Percentiles rank a stretch among this genome's conserved stretches.
Evolutionary conservation across 2,113 vertebrate genomes (phyloP).

Genomic region (Indicator indicator): DNA sequence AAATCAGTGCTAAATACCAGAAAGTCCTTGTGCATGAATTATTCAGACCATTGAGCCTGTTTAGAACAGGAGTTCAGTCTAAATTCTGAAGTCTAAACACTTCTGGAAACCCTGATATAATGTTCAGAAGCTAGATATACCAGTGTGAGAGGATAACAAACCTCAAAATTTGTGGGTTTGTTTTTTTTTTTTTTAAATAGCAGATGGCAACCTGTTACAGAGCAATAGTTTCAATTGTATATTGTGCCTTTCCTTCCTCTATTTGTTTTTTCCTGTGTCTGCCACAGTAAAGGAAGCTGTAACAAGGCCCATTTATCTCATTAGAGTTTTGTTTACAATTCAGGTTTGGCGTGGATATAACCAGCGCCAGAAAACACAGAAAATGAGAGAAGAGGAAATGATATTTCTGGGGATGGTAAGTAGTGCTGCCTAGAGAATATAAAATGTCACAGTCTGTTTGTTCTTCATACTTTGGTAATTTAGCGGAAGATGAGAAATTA

Average conservation of each 20-base stretch:
- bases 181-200: not conserved
- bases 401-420: constrained; percentile 89
- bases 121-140: not conserved
- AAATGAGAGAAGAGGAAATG: constrained; percentile 81
- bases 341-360: constrained; percentile 83
- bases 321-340: constrained; percentile 48
- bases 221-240: constrained; percentile 28
- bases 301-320: constrained; percentile 60
- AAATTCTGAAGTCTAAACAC: not conserved
- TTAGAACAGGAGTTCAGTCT: not conserved
- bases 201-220: constrained; percentile 10
- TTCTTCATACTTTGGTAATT: not conserved
- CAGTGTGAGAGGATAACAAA: not conserved
- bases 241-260: constrained; percentile 46
- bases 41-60: not conserved
- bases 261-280: constrained; percentile 62
- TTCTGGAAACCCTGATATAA: not conserved
- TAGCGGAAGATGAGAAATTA: not conserved
- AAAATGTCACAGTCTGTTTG: not conserved
- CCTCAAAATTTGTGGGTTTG: not conserved
- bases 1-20: not conserved
- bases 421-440: not conserved
- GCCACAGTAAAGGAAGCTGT: constrained; percentile 41
- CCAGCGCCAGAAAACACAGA: constrained; percentile 73
- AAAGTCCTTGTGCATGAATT: not conserved